A percentile compares a stretch with the other conserved stretches of the same genome.
Conservation (phyloP, 2,113 vertebrate genomes). For the Cebus imitator region DNA sequence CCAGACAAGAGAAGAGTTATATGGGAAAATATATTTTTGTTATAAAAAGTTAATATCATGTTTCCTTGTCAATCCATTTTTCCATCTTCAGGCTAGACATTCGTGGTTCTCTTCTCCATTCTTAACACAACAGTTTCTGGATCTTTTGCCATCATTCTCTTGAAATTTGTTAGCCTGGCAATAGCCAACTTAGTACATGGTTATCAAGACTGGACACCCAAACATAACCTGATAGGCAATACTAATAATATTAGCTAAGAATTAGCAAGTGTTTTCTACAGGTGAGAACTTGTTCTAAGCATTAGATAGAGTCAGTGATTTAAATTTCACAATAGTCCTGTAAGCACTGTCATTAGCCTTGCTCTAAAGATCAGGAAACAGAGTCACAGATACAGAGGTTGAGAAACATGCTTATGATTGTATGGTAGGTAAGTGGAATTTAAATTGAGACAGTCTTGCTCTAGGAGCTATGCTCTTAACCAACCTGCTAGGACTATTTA, state of each 20-base stretch:
- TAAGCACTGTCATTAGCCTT: neutral
- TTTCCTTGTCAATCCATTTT: neutral
- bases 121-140: neutral
- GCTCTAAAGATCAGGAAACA: neutral
- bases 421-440: neutral
- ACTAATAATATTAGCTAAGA: neutral
- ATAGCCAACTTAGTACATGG: no score
- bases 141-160: neutral
- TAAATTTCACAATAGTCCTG: neutral
- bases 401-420: neutral
- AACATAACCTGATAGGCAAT: neutral
- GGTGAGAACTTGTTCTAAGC: neutral
- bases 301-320: neutral
- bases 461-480: neutral
- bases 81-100: neutral
- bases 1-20: neutral
- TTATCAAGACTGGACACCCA: neutral
- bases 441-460: neutral
- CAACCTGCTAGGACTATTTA: neutral
- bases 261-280: neutral
- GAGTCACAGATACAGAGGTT: neutral
- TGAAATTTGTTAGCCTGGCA: neutral
- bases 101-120: neutral
- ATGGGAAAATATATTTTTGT: neutral
- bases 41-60: neutral